These are phyloP conservation scores for Cremastobaeus sp. DNA, from an alignment of 2,888 invertebrate genomes.

Conservation along the genomic window DNA sequence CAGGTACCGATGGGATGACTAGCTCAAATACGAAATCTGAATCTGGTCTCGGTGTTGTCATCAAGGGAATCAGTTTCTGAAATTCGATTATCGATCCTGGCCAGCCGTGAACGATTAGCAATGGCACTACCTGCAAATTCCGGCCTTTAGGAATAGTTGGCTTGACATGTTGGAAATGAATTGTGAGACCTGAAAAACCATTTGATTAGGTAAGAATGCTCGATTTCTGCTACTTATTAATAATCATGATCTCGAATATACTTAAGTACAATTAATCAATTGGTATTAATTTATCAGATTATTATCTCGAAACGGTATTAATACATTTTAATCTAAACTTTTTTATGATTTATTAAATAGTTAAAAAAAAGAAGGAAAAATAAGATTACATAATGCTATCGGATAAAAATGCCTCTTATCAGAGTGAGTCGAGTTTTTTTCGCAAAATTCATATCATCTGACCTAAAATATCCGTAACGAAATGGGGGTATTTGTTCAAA, in stretches of 20 bases:
- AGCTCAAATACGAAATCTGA: constrained; percentile 84
- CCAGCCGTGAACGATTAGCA: constrained; percentile 91
- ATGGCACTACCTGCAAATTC: constrained; percentile 81
- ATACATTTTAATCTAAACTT: too few species aligned
- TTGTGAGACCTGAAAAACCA: constrained; percentile 83
- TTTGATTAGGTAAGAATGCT: background rate
- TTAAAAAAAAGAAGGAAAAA: too few species aligned
- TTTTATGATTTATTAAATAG: too few species aligned
- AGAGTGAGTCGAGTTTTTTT: too few species aligned
- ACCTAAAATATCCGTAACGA: constrained; percentile 87
- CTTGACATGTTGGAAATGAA: constrained; percentile 87
- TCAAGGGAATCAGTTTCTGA: constrained; percentile 85
- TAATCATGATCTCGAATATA: too few species aligned
- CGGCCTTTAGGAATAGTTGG: constrained; percentile 78
- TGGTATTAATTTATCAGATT: background rate
- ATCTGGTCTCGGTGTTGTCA: constrained; percentile 80
- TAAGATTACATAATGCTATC: too few species aligned
- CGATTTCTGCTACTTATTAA: too few species aligned
- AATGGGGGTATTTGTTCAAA: constrained; percentile 88
- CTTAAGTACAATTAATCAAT: background rate
- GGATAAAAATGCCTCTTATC: too few species aligned
- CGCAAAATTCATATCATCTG: constrained; percentile 5
- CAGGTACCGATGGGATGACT: constrained; percentile 84
- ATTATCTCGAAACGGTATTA: constrained; percentile 1
- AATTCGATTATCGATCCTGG: constrained; percentile 91